A percentile compares a stretch with the other conserved stretches of the same genome.
Conservation (phyloP, 1,140 invertebrate genomes). For the Lordiphosa mommai region DNA sequence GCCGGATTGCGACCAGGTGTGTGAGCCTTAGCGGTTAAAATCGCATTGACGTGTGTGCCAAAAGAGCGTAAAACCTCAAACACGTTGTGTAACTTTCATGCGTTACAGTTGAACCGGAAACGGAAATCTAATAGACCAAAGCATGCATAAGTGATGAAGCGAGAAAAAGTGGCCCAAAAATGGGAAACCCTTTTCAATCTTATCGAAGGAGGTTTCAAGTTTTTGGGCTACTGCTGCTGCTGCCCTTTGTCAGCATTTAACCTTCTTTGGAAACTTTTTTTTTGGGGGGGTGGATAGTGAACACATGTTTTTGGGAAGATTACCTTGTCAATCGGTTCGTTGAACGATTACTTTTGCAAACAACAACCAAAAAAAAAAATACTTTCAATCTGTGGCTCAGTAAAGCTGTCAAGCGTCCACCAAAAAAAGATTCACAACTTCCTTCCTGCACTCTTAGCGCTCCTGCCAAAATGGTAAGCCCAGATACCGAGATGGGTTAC, state of each 20-base stretch:
- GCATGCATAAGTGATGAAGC: slow-evolving; percentile 75
- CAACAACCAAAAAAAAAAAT: not conserved
- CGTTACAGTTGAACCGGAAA: slow-evolving; percentile 69
- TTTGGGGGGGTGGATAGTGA: slow-evolving; percentile 28
- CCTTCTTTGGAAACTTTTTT: not conserved
- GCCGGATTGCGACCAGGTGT: slow-evolving; percentile 39
- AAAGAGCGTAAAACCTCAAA: slow-evolving; percentile 73
- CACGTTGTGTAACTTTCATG: slow-evolving; percentile 64
- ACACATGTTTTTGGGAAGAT: slow-evolving; percentile 65
- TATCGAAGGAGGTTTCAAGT: slow-evolving; percentile 54
- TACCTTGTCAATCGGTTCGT: slow-evolving; percentile 73
- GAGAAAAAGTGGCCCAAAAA: slow-evolving; percentile 44
- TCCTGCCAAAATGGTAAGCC: slow-evolving; percentile 37
- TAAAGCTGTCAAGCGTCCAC: slow-evolving; percentile 49
- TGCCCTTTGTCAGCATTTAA: slow-evolving; percentile 25
- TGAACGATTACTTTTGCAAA: slow-evolving; percentile 63
- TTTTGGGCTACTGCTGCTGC: slow-evolving; percentile 14
- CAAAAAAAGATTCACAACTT: slow-evolving; percentile 68
- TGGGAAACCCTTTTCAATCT: slow-evolving; percentile 66
- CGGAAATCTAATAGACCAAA: slow-evolving; percentile 75
- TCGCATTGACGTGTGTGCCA: slow-evolving; percentile 62
- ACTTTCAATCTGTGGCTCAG: slow-evolving; percentile 40
- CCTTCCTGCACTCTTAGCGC: slow-evolving; percentile 37
- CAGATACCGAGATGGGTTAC: slow-evolving; percentile 22
- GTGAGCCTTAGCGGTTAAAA: slow-evolving; percentile 59